phyloP scores from a whole-genome alignment of 2,797 vertebrate genomes.

The Ctenosaura bakeri region DNA sequence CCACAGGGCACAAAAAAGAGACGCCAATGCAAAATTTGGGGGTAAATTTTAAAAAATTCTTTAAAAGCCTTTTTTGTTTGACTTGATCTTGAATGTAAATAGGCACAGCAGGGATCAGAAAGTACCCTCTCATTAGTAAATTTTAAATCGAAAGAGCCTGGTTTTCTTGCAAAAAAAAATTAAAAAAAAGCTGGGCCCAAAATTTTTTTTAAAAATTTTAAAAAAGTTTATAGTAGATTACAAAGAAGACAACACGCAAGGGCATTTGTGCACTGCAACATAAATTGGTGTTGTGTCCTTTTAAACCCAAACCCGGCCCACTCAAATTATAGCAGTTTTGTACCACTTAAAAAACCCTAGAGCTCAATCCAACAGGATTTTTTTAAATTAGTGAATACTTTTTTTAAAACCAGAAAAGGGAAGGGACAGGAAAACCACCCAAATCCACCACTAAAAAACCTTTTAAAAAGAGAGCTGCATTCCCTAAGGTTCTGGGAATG shows the following conservation, averaged over 20 bases:
- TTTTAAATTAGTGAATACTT: no score
- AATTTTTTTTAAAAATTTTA: no score
- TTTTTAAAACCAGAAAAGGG: no score
- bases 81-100: background rate
- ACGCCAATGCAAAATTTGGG: background rate
- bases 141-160: background rate
- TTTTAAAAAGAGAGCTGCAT: no score
- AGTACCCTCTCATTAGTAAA: constrained; percentile 1
- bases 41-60: background rate
- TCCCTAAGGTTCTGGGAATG: no score
- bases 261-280: background rate
- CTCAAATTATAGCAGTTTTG: no score
- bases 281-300: background rate
- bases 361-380: no score
- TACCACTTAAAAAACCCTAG: no score
- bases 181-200: no score
- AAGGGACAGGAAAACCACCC: no score
- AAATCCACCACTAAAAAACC: no score
- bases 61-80: background rate
- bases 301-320: background rate
- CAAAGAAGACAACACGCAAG: background rate
- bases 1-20: background rate
- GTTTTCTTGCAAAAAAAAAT: constrained; percentile 6
- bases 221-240: background rate
- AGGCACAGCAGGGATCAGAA: constrained; percentile 9